Conservation (phyloP, 2,888 invertebrate genomes). For the Onthophagus sagittarius region DNA sequence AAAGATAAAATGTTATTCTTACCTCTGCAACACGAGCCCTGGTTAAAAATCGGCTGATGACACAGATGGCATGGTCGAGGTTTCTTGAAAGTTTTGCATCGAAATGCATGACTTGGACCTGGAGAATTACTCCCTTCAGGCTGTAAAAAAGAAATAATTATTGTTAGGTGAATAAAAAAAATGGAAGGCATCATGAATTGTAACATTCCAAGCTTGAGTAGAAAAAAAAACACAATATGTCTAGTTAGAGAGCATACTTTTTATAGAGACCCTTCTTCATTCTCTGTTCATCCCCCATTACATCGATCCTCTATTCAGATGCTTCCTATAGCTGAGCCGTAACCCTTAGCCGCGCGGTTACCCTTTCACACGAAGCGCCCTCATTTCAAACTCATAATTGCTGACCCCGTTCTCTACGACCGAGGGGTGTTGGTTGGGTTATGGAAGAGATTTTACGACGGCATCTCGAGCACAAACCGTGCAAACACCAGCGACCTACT, state of each 20-base stretch:
- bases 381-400: neutral
- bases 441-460: neutral
- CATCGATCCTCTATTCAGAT: neutral
- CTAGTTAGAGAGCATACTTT: neutral
- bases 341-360: neutral
- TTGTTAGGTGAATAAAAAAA: no score
- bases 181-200: no score
- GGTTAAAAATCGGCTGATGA: constrained; percentile 70
- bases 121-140: constrained; percentile 61
- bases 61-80: constrained; percentile 75
- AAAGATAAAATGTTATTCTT: constrained; percentile 37
- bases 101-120: constrained; percentile 68
- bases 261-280: neutral
- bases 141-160: constrained; percentile 50
- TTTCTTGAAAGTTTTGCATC: constrained; percentile 70
- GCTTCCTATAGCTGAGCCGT: neutral
- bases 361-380: neutral
- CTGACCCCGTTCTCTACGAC: neutral
- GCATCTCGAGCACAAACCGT: neutral
- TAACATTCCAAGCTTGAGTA: no score
- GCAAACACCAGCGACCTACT: neutral
- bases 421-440: neutral
- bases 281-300: neutral
- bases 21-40: constrained; percentile 77
- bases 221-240: no score